A percentile compares a stretch with the other conserved stretches of the same genome.
These are phyloP conservation scores for Folsomia manolachei DNA, from an alignment of 2,888 invertebrate species.

Conservation along the genomic window DNA sequence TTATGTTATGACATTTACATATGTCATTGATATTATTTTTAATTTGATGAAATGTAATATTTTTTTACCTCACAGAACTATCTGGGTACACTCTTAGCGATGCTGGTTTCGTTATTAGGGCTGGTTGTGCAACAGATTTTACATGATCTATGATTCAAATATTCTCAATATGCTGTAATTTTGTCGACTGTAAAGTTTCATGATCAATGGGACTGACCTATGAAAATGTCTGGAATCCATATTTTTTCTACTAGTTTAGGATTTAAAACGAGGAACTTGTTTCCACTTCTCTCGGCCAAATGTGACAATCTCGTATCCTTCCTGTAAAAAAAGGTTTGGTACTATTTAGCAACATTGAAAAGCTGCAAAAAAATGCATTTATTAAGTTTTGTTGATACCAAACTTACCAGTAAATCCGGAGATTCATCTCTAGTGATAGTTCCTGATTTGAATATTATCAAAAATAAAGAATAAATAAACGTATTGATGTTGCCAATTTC, in stretches of 20 bases:
- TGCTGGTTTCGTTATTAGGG: slow-evolving; percentile 49
- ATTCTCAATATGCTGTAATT: not conserved
- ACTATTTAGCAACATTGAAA: too few species aligned
- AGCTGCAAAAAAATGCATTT: too few species aligned
- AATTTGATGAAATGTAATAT: not conserved
- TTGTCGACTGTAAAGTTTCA: not conserved
- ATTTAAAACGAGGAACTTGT: slow-evolving; percentile 48
- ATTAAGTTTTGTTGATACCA: too few species aligned
- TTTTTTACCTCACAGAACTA: slow-evolving; percentile 49
- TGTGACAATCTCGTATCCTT: slow-evolving; percentile 49
- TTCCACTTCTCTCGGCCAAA: slow-evolving; percentile 43
- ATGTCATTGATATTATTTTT: too few species aligned
- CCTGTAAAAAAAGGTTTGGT: too few species aligned
- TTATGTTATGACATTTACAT: too few species aligned
- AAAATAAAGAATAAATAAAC: too few species aligned
- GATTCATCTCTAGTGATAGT: slow-evolving; percentile 50
- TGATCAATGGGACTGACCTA: slow-evolving; percentile 33
- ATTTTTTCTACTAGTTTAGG: slow-evolving; percentile 48
- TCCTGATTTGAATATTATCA: slow-evolving; percentile 35
- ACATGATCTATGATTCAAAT: slow-evolving; percentile 47
- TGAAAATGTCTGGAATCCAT: slow-evolving; percentile 50
- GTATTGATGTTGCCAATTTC: too few species aligned
- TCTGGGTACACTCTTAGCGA: slow-evolving; percentile 50
- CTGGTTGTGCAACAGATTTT: slow-evolving; percentile 47
- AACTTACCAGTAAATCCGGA: slow-evolving; percentile 50